Base-by-base conservation (phyloP, 2,797 vertebrate species). In the Epinephelus malabaricus region DNA sequence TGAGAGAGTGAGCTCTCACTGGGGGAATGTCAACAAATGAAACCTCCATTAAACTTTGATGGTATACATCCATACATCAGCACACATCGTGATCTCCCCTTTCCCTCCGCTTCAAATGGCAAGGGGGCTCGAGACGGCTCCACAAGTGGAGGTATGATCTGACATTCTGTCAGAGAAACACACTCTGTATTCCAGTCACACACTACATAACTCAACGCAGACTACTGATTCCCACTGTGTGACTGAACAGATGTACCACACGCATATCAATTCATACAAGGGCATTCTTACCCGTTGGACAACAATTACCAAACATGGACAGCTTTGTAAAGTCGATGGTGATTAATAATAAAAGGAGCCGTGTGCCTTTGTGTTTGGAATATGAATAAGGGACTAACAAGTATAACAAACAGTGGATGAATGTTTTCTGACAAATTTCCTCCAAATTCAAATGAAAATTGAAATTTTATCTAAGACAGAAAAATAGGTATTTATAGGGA, bases 11-110 rank as follows among this genome's bases (percentile, higher is more conserved):
- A 72, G 68, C 51, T 68, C 61, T 79, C 75, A 45, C 79, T 8
- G 25, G 69, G 56, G 80, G 50, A 77, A 58, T 78, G 76, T 86
- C 82, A 89, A 81, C 69, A 84, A 90, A 90, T 59, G 81, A 92
- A 86, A 82, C 54, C 67, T n/a, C 59, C 40, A 86, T 92, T 84
- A 90, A 89, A 91, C 21, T 84, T 91, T 83, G 74, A 92, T 88
- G 69, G 63, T 30, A 72, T 71, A 67, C 81, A 85, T 88, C 77
- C 76, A 84, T 89, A 84, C 70, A 88, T 82, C 73, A 79, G 81
- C 69, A 63, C 47, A 60, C 70, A 19, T 59, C 27, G 34, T 70
- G 81, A 77, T 81, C 80, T 76, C 77, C 54, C 46, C 65, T 75
- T 79, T 86, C 76, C 40, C 75, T 73, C 67, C 6, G 23, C 60